Percentiles rank a stretch among this genome's conserved stretches.
These are phyloP conservation scores for Drosophila anceps DNA, from an alignment of 2,888 invertebrate species.

Conservation along the genomic window DNA sequence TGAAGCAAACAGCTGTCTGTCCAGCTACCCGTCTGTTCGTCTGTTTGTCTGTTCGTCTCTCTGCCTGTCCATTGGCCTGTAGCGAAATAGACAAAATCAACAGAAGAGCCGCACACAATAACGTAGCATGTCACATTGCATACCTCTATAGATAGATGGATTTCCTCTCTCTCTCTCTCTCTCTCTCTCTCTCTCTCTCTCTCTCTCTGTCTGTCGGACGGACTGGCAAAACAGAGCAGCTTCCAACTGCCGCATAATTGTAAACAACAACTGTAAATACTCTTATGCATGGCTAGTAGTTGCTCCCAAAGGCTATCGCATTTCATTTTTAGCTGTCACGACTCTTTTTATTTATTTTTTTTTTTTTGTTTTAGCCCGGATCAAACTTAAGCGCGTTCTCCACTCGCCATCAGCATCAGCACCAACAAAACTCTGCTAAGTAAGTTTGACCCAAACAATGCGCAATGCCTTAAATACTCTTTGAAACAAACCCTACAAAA, in stretches of 20 bases:
- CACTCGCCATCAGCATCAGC: slow-evolving; percentile 20
- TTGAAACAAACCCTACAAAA: not conserved
- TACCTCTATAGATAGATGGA: not conserved
- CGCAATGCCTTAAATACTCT: slow-evolving; percentile 13
- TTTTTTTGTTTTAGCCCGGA: slow-evolving; percentile 12
- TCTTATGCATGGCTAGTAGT: slow-evolving; percentile 33
- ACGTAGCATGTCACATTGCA: slow-evolving; percentile 27
- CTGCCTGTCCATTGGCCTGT: slow-evolving; percentile 58
- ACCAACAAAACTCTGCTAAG: slow-evolving; percentile 31
- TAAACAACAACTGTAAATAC: slow-evolving; percentile 61
- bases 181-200: not conserved
- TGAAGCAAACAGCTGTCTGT: slow-evolving; percentile 78
- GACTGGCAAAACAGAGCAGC: slow-evolving; percentile 45
- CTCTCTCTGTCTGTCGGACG: not conserved
- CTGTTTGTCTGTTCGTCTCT: slow-evolving; percentile 11
- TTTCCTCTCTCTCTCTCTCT: not conserved
- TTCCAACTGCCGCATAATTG: slow-evolving; percentile 71
- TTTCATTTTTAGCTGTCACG: slow-evolving; percentile 47
- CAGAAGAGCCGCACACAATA: slow-evolving; percentile 47
- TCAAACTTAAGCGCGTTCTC: slow-evolving; percentile 26
- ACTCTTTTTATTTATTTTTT: not conserved
- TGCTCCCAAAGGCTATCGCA: slow-evolving; percentile 30
- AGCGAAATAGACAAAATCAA: slow-evolving; percentile 79
- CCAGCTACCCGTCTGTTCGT: slow-evolving; percentile 6
- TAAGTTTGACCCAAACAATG: slow-evolving; percentile 26